Evolutionary conservation across 2,113 vertebrate species (phyloP).

Genomic region (Nansenia antarctica): DNA sequence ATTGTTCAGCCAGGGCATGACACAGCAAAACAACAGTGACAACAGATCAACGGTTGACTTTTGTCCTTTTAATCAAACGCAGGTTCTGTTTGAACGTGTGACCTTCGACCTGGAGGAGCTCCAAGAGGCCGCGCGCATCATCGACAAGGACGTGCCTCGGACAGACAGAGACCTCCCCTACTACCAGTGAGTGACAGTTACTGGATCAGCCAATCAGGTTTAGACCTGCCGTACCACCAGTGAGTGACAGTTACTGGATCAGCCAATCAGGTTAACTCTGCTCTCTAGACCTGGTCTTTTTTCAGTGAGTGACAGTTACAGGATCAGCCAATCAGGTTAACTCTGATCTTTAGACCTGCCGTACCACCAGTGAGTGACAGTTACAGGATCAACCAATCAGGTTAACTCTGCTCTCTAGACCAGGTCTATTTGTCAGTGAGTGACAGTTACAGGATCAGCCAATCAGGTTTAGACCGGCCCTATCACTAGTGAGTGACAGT

Average conservation of each 20-base stretch:
- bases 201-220: too few relatives aligned
- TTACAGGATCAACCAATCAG: too few relatives aligned
- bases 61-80: slow-evolving; percentile 1
- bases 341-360: too few relatives aligned
- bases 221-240: slow-evolving; percentile 75
- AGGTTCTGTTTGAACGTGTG: slow-evolving; percentile 73
- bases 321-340: too few relatives aligned
- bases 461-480: slow-evolving; percentile 66
- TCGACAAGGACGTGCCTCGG: slow-evolving; percentile 79
- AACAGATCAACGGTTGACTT: too few relatives aligned
- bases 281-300: slow-evolving; percentile 74
- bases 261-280: too few relatives aligned
- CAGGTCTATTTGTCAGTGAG: slow-evolving; percentile 77
- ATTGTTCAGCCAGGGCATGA: too few relatives aligned
- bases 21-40: too few relatives aligned
- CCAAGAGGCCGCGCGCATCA: slow-evolving; percentile 75
- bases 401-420: too few relatives aligned
- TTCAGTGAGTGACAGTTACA: slow-evolving; percentile 72
- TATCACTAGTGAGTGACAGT: slow-evolving; percentile 76
- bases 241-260: too few relatives aligned
- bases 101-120: slow-evolving; percentile 71
- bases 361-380: slow-evolving; percentile 75
- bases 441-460: too few relatives aligned
- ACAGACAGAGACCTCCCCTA: slow-evolving; percentile 76
- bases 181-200: slow-evolving; percentile 74